A percentile compares a stretch with the other conserved stretches of the same genome.
Conservation (phyloP, 2,797 vertebrate genomes). For the Emys orbicularis region DNA sequence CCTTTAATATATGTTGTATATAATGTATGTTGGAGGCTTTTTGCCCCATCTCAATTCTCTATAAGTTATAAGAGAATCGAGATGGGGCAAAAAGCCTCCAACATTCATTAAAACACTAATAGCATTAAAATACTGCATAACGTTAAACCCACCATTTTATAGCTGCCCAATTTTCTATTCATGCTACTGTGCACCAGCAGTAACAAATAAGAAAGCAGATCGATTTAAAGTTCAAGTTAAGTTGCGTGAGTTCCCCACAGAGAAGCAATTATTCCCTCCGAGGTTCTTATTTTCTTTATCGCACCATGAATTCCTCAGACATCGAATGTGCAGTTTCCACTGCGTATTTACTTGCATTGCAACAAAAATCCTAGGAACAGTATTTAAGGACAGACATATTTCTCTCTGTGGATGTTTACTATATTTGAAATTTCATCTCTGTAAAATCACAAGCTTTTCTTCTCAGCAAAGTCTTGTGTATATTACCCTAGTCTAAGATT, state of each 20-base stretch:
- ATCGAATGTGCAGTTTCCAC: constrained; percentile 46
- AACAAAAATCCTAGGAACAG: constrained; percentile 36
- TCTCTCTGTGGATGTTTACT: background rate
- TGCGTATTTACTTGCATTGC: constrained; percentile 42
- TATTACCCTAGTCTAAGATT: background rate
- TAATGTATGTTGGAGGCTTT: too few species aligned
- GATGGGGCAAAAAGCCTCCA: background rate
- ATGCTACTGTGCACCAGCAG: constrained; percentile 48
- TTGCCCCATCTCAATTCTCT: too few species aligned
- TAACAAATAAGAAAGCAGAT: constrained; percentile 66
- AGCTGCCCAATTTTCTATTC: constrained; percentile 43
- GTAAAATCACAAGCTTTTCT: background rate
- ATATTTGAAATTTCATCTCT: constrained; percentile 32
- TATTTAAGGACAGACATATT: constrained; percentile 45
- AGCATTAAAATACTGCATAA: constrained; percentile 47
- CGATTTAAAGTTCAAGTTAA: constrained; percentile 76
- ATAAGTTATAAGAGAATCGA: background rate
- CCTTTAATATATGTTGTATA: background rate
- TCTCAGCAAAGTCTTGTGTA: background rate
- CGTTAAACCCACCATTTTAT: constrained; percentile 55
- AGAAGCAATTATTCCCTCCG: constrained; percentile 77
- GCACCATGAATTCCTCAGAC: constrained; percentile 69
- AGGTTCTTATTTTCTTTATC: constrained; percentile 73
- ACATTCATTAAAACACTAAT: constrained; percentile 27
- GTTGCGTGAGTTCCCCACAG: constrained; percentile 69